A percentile compares a stretch with the other conserved stretches of the same genome.
These are phyloP conservation scores for Bos javanicus DNA, from an alignment of 2,113 vertebrate genomes.

Conservation along the genomic window DNA sequence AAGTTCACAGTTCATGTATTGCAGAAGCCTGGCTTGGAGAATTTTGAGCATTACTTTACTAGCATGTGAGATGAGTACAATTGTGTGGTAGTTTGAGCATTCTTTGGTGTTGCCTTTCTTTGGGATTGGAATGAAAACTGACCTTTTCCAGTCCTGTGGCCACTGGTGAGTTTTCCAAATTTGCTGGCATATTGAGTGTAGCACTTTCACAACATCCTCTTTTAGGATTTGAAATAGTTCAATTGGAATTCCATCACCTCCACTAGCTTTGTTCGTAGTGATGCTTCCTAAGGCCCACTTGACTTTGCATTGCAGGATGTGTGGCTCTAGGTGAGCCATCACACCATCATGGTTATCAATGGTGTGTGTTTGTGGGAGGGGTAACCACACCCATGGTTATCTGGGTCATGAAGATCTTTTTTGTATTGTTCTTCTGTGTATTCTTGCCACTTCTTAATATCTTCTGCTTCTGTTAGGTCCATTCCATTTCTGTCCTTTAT, in stretches of 20 bases:
- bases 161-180: background rate
- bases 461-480: background rate
- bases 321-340: background rate
- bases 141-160: background rate
- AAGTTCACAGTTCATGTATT: background rate
- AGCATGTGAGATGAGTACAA: background rate
- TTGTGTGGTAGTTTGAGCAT: background rate
- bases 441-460: background rate
- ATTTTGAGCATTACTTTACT: background rate
- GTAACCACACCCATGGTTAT: background rate
- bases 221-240: background rate
- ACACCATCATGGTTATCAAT: background rate
- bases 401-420: background rate
- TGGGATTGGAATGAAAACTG: background rate
- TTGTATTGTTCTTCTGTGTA: background rate
- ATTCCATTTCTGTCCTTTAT: background rate
- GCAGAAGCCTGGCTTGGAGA: background rate
- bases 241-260: background rate
- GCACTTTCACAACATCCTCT: background rate
- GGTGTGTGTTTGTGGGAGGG: background rate
- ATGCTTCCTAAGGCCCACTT: background rate
- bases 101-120: background rate
- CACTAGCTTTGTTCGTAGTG: background rate
- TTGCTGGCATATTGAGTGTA: background rate
- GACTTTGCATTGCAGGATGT: background rate